Evolutionary conservation across 2,113 vertebrate genomes (phyloP).

Genomic region (Polyodon spathula): DNA sequence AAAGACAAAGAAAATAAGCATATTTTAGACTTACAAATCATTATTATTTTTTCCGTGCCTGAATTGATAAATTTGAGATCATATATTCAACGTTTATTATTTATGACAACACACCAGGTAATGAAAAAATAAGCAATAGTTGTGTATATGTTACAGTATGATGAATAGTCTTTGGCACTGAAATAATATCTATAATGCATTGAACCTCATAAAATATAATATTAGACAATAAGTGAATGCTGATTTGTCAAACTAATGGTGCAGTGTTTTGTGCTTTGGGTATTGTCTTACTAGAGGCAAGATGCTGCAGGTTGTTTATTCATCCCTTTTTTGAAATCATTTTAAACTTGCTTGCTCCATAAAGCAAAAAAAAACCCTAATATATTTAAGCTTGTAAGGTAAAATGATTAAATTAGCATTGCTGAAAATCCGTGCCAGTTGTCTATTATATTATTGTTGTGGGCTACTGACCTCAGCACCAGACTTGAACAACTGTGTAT

Average conservation of each 20-base stretch:
- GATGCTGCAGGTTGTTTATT: background rate
- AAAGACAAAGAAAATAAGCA: background rate
- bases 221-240: background rate
- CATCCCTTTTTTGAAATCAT: too few relatives aligned
- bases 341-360: too few relatives aligned
- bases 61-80: background rate
- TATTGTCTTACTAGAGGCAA: background rate
- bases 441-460: too few relatives aligned
- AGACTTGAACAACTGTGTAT: too few relatives aligned
- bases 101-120: background rate
- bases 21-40: constrained; percentile 1
- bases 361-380: too few relatives aligned
- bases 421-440: too few relatives aligned
- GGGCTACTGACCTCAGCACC: too few relatives aligned
- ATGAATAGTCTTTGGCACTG: background rate
- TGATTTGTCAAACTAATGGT: background rate
- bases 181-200: background rate
- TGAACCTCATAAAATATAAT: background rate
- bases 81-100: background rate
- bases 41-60: background rate
- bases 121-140: background rate
- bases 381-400: too few relatives aligned
- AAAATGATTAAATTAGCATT: too few relatives aligned
- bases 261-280: constrained; percentile 2
- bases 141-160: background rate